Base-by-base conservation (phyloP, 2,113 vertebrate genomes). In the Cololabis saira region DNA sequence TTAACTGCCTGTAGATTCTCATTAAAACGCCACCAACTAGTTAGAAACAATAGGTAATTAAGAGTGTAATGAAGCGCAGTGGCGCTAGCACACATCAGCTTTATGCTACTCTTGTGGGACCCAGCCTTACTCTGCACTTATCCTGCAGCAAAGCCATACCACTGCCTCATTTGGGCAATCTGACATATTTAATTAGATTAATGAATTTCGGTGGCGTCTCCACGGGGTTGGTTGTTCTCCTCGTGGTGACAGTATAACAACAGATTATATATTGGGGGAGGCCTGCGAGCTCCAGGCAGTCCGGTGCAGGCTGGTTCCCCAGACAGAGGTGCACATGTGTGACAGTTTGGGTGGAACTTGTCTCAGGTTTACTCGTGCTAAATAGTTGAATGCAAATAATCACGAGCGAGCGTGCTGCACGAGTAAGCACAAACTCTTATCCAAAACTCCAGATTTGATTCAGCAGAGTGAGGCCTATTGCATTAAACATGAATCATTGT, bases 111-210 rank as follows among this genome's bases (percentile, higher is more conserved):
- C 96, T 97, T 94, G 93, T 98, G 97, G 96, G 97, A 98, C 94
- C 87, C 93, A 92, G 94, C 95, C 96, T 96, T 97, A 95, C 95
- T 97, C 94, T 95, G 95, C 94, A 94, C 95, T 97, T 97, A 96
- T 98, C 96, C 96, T 95, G 95, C 95, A 98, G 96, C 96, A 95
- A 96, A 95, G 95, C 95, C 95, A 93, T 90, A 94, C 93, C 93
- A 93, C 94, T 90, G 94, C 95, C 95, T 97, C 95, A 95, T 96
- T 97, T 96, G 96, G 95, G 95, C 95, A 96, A 97, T 96, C 95
- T 94, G 93, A 97, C 94, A 95, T 96, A 96, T 98, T 98, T 97
- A 98, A 99, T 98, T 98, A 98, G 96, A 98, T 98, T 98, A 98
- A 98, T 98, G 95, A 97, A 97, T 96, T 96, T 95, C 95, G 92